phyloP scores from a whole-genome alignment of 2,113 vertebrate species.

The Glareola pratincola region DNA sequence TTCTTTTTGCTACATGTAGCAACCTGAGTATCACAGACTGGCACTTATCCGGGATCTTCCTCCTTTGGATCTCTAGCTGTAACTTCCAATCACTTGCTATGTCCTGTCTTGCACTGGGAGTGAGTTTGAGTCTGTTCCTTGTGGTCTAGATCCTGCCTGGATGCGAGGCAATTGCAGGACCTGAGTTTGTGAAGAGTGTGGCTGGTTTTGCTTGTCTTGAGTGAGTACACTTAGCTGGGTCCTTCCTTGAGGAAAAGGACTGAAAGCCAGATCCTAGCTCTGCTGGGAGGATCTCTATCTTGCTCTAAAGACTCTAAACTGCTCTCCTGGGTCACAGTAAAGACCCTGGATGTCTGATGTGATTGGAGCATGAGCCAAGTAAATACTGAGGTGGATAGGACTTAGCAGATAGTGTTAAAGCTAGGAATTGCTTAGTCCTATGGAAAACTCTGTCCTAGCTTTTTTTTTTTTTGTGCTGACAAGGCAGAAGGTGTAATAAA shows the following conservation, averaged over 20 bases:
- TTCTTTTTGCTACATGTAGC: neutral
- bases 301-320: neutral
- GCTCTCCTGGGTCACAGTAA: neutral
- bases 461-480: neutral
- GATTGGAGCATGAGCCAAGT: neutral
- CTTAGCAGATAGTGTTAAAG: neutral
- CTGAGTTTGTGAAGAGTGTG: neutral
- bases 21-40: neutral
- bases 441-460: neutral
- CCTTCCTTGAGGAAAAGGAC: neutral
- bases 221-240: neutral
- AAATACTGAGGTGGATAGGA: neutral
- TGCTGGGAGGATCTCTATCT: neutral
- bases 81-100: neutral
- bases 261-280: neutral
- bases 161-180: neutral
- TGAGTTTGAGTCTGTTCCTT: neutral
- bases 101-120: fast-evolving
- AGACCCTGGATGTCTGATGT: neutral
- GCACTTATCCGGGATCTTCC: neutral
- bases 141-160: neutral
- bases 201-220: neutral
- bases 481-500: neutral
- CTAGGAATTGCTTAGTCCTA: neutral
- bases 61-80: neutral